Base-by-base conservation (phyloP, 2,113 vertebrate genomes). In the Perca schrenkii region DNA sequence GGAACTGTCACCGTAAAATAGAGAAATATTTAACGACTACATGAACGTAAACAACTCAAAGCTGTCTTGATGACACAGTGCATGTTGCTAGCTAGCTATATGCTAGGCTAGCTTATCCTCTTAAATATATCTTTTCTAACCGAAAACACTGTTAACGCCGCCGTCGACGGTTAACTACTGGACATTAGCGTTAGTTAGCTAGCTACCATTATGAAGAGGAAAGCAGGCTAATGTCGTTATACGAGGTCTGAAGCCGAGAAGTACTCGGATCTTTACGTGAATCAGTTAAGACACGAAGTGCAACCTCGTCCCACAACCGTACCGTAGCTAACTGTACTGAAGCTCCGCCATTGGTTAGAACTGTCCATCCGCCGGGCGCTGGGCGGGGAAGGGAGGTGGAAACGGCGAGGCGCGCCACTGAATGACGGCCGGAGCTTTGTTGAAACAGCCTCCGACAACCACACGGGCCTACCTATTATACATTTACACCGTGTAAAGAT, bases 391-490 rank as follows among this genome's bases (percentile, higher is more conserved):
- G 58, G 53, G 79, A 84, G 92, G 91, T 78, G 90, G 87, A 28
- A 28, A 28, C 28, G 28, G 28, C 28, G 28, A 68, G 83, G 36
- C 19, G 82, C 82, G 71, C 72, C 71, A 76, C 52, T 90, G 84
- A 90, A 89, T 90, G 86, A 89, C 88, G 79, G 84, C 49, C 67
- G 77, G 46, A 63, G 67, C 60, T 86, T 57, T 80, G 86, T 86
- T 85, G 74, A 91, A 82, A 53, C 85, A 80, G 72, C 73, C 67
- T 25, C 62, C 53, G 8, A 68, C 80, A 84, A 53, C 28, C 25
- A 36, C 77, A 43, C 58, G 16, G 89, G 83, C 87, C 83, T 79
- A 79, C 70, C 73, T 65, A 43, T 74, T 50, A 58, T 49, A 66
- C 54, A 22, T 67, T 17, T 43, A 72, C 40, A 76, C 68, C 56